Evolutionary conservation across 2,797 vertebrate genomes (phyloP).

Genomic region (Falco concolor): DNA sequence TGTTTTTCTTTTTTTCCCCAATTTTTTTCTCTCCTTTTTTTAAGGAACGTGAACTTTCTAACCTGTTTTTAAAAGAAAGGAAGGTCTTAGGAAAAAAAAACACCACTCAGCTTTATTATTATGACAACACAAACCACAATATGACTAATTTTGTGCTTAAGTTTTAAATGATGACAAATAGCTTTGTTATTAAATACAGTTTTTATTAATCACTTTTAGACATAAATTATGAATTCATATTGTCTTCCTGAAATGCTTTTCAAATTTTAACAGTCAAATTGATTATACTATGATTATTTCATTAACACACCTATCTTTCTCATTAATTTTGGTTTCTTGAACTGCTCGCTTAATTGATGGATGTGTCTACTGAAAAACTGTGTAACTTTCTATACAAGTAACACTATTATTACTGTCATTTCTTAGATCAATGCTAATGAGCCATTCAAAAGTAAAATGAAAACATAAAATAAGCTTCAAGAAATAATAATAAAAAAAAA

Average conservation of each 20-base stretch:
- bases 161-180: conserved; percentile 84
- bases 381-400: conserved; percentile 80
- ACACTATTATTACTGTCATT: conserved; percentile 83
- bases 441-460: conserved; percentile 70
- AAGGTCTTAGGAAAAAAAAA: conserved; percentile 39
- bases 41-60: neutral
- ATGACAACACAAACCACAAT: conserved; percentile 72
- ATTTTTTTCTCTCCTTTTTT: neutral
- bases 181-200: conserved; percentile 85
- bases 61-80: conserved; percentile 40
- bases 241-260: conserved; percentile 82
- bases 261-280: conserved; percentile 86
- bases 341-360: conserved; percentile 82
- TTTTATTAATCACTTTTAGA: conserved; percentile 85
- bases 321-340: conserved; percentile 83
- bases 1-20: neutral
- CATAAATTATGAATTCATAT: conserved; percentile 84
- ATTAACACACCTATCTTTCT: conserved; percentile 87
- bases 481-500: conserved; percentile 18
- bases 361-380: conserved; percentile 80
- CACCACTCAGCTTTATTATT: conserved; percentile 67
- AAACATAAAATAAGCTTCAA: conserved; percentile 67
- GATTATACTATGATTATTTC: conserved; percentile 88
- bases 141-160: conserved; percentile 77
- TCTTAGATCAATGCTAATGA: conserved; percentile 78